Evolutionary conservation across 2,113 vertebrate genomes (phyloP), one percentile per base, ranked within the genome.

Genomic region (Paratilapia polleni): DNA sequence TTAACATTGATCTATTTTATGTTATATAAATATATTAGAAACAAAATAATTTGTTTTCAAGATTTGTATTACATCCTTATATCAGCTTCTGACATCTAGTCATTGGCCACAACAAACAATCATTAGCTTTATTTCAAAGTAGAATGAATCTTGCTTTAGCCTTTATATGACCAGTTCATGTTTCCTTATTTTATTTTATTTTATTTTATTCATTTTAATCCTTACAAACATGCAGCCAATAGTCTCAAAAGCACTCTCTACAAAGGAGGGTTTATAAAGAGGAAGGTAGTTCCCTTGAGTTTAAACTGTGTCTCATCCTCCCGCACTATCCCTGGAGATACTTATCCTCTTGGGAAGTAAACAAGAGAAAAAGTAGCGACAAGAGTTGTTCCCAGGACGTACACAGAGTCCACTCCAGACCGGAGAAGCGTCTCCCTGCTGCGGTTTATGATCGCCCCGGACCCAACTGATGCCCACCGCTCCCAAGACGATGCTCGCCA

Each of bases 321-420:
- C 26, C 31, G 68, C 26, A 54, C 47, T 24, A 54, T 73, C 47
- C 26, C 11, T 34, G 68, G 47, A 38, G 28, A 61, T 62, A 81
- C 56, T 77, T 56, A 86, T 79, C 43, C 52, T 64, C n/a, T 24
- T 26, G 56, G 83, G 8, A 61, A 17, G 60, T 73, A 38, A 80
- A 81, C 17, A 70, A 78, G 19, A 57, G 5, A 38, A 3, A 74
- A 74, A 87, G 56, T 41, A 26, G 58, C 14, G 57, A 43, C 6
- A 43, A 11, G 28, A 82, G 41, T 76, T 62, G 60, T n/a, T 59
- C n/a, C n/a, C 93, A 94, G 96, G 95, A 99, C 98, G 94, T 97
- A 99, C 98, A 97, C 98, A 99, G 96, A 98, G 97, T 96, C 98
- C 98, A 96, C 98, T 99, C 98, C 98, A 99, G 95, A 99, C 97